Evolutionary conservation across 1,140 invertebrate species (phyloP), one percentile per base, ranked within the genome.

Genomic region (Glossosoma conforme): DNA sequence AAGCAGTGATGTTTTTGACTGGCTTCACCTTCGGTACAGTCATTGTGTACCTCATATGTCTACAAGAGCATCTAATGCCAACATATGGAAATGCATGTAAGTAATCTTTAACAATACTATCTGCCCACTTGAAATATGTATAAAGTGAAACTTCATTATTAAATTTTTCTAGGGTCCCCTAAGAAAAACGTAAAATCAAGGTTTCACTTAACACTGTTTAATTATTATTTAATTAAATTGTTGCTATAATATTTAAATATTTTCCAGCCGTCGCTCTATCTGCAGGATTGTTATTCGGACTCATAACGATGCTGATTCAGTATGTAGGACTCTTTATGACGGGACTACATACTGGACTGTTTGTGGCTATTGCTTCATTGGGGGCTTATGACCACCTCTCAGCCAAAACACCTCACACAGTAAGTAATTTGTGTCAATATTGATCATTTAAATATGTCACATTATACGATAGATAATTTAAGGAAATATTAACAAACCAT

Each of bases 1-100:
- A 91, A 67, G 87, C 87, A 2, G 82, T 87, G n/a, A 89, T 91
- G 81, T 93, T 93, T 65, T 74, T 93, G 19, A 92, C 87, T 18
- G 91, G 91, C 20, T 87, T 92, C 62, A 85, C 89, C 32, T 91
- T 91, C 69, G 89, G 86, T 10, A 82, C 87, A 36, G 80, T 85
- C 17, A 77, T 90, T 44, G 83, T 89, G 2, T 90, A 87, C 65
- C 68, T 87, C 47, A 86, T 91, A 53, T 89, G 85, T 66, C 75
- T 82, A 41, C 86, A 88, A 63, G 85, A 88, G 59, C 77, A 83
- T 45, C 65, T 87, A 14, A 74, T 90, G 64, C 85, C 87, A 3
- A 68, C 79, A 14, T 83, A 86, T 60, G 86, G 83, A 30, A 89
- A 89, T 68, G 81, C 83, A 44, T 79, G 82, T 82, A 62, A 65